Evolutionary conservation across 2,113 vertebrate genomes (phyloP).

Genomic region (Numenius arquata): DNA sequence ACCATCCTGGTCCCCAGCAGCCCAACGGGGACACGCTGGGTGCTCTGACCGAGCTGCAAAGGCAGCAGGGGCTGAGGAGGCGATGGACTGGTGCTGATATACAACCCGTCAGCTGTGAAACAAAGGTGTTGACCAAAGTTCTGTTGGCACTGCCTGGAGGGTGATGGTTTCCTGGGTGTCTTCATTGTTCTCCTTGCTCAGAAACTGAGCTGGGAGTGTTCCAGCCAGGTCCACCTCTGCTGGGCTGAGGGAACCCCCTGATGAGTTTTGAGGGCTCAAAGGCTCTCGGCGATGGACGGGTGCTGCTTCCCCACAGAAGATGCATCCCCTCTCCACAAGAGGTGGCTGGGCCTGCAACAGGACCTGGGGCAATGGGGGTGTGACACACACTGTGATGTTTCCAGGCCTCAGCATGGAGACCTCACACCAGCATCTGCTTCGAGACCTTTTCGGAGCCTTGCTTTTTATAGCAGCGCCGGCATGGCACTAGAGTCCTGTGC

Average conservation of each 20-base stretch:
- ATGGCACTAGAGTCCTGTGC: not conserved
- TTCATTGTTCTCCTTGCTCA: not conserved
- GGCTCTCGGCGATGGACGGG: fast-evolving
- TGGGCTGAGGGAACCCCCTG: not conserved
- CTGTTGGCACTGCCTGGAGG: fast-evolving
- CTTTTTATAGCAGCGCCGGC: conserved; percentile 46
- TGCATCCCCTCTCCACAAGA: not conserved
- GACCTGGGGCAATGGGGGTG: not conserved
- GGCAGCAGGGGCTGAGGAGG: not conserved
- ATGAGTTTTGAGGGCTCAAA: not conserved
- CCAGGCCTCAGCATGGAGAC: not conserved
- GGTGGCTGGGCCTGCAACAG: not conserved
- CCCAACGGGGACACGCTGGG: fast-evolving
- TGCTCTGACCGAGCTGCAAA: not conserved
- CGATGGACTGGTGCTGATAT: fast-evolving
- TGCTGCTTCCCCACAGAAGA: not conserved
- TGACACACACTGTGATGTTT: not conserved
- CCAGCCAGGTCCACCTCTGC: not conserved
- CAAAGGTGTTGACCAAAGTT: not conserved
- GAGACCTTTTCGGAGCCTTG: not conserved
- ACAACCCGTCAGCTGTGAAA: fast-evolving
- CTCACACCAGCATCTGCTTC: not conserved
- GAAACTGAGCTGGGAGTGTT: not conserved
- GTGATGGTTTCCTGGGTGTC: not conserved
- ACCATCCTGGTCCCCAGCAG: not conserved